Percentiles rank a stretch among this genome's conserved stretches.
These are phyloP conservation scores for Podarcis lilfordi DNA, from an alignment of 2,797 vertebrate species.

Conservation along the genomic window DNA sequence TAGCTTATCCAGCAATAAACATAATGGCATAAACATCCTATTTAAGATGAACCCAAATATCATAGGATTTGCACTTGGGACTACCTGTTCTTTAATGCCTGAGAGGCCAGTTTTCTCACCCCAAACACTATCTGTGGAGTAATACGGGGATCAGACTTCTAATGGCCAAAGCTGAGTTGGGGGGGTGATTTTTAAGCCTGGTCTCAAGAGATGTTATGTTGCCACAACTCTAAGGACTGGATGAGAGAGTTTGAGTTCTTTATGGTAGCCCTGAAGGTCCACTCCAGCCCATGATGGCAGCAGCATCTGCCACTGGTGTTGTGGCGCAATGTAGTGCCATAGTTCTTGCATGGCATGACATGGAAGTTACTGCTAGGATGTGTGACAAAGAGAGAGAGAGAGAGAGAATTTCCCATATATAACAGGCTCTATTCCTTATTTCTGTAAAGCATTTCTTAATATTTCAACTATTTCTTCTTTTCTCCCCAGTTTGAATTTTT, in stretches of 20 bases:
- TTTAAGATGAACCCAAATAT: slow-evolving; percentile 29
- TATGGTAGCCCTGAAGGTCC: not conserved
- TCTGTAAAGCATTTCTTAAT: not conserved
- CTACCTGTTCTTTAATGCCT: slow-evolving; percentile 1
- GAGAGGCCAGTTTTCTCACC: slow-evolving; percentile 38
- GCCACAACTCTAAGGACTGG: not conserved
- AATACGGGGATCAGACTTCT: slow-evolving; percentile 39
- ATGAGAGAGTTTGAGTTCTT: not conserved
- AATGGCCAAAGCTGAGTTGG: slow-evolving; percentile 29
- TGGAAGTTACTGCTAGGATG: no score
- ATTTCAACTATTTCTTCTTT: not conserved
- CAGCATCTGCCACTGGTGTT: no score
- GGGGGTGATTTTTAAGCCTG: not conserved
- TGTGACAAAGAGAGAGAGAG: no score
- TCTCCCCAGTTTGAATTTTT: not conserved
- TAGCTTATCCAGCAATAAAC: not conserved
- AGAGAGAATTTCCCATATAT: no score
- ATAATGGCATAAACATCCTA: not conserved
- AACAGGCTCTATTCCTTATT: not conserved
- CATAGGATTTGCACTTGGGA: slow-evolving; percentile 7
- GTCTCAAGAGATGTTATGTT: not conserved
- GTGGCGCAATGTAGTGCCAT: no score
- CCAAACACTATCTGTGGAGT: not conserved
- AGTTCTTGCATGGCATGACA: no score
- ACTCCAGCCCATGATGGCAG: no score